Percentiles rank a stretch among this genome's conserved stretches.
Conservation (phyloP, 2,113 vertebrate species). For the Oreochromis niloticus region DNA sequence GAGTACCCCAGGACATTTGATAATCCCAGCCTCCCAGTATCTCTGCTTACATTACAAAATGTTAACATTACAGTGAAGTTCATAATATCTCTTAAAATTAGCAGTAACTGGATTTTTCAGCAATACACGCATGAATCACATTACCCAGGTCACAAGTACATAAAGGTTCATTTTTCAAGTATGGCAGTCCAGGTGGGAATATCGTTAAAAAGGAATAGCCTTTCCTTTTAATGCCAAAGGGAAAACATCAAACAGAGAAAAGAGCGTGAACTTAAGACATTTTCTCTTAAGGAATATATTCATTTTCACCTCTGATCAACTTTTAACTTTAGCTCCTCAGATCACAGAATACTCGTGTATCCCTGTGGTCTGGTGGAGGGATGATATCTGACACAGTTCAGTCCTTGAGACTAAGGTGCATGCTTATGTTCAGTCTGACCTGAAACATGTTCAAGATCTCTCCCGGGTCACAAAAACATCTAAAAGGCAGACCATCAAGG, state of each 20-base stretch:
- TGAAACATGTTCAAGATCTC: background rate
- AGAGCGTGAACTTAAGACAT: background rate
- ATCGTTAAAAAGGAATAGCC: background rate
- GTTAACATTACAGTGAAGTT: background rate
- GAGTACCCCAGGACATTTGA: background rate
- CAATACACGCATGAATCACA: background rate
- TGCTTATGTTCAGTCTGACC: background rate
- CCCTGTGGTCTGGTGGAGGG: background rate
- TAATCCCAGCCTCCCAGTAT: background rate
- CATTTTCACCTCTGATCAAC: background rate
- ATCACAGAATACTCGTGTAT: background rate
- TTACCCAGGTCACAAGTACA: background rate
- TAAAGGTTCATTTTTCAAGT: background rate
- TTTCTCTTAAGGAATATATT: background rate
- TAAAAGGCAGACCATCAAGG: background rate
- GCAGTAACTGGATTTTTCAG: background rate
- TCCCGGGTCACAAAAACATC: background rate
- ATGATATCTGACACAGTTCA: background rate
- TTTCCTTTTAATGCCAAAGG: background rate
- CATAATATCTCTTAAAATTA: background rate
- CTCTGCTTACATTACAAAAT: background rate
- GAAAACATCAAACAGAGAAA: conserved; percentile 18
- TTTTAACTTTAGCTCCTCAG: conserved; percentile 3
- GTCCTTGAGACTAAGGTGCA: background rate
- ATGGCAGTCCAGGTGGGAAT: background rate